Evolutionary conservation across 2,113 vertebrate genomes (phyloP).

Genomic region (Cyphomyrus plagiostoma): DNA sequence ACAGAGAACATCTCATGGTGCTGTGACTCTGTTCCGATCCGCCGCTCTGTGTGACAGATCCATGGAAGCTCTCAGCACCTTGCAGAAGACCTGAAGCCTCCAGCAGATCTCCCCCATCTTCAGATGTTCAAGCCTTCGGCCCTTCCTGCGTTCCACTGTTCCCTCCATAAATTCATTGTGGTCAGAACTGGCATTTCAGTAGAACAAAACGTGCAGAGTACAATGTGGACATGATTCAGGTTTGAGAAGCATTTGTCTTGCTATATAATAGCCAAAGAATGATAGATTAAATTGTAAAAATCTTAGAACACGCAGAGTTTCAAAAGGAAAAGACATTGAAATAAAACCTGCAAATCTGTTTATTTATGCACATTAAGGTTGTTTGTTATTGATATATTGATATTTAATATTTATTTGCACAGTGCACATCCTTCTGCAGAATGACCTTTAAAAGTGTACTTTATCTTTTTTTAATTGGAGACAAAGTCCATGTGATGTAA

Average conservation of each 20-base stretch:
- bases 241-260: neutral
- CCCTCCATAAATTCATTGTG: slow-evolving; percentile 56
- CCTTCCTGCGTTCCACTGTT: slow-evolving; percentile 47
- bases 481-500: neutral
- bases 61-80: slow-evolving; percentile 49
- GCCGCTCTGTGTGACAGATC: slow-evolving; percentile 52
- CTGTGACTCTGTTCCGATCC: slow-evolving; percentile 8
- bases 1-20: neutral
- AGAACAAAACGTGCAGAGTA: neutral
- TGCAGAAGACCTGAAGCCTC: slow-evolving; percentile 47
- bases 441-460: neutral
- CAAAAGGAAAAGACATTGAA: neutral
- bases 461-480: neutral
- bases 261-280: neutral
- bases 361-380: neutral
- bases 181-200: slow-evolving; percentile 38
- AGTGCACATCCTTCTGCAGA: neutral
- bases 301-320: neutral
- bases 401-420: neutral
- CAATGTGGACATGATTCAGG: neutral
- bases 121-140: slow-evolving; percentile 61
- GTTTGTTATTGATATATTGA: neutral
- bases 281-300: neutral
- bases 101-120: slow-evolving; percentile 53
- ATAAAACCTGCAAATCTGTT: neutral